Conservation (phyloP, 2,888 invertebrate genomes). For the Xylophagus ater region DNA sequence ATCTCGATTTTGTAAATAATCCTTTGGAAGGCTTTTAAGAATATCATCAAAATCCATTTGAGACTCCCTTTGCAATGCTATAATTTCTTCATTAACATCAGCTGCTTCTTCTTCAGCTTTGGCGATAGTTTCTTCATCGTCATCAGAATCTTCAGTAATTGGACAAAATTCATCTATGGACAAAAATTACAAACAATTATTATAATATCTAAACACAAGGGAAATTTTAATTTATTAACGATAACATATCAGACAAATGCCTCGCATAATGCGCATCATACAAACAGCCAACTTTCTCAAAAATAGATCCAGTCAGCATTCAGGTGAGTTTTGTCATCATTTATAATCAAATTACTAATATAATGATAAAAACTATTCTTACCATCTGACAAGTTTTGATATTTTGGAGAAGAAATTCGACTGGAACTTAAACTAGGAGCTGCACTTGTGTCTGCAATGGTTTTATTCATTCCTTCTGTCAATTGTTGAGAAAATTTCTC, state of each 20-base stretch:
- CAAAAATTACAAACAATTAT: background rate
- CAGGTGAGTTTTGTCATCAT: constrained; percentile 34
- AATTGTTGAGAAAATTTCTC: constrained; percentile 91
- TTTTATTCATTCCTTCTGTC: constrained; percentile 72
- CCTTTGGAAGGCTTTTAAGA: constrained; percentile 65
- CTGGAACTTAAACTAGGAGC: constrained; percentile 42
- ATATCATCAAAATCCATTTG: constrained; percentile 81
- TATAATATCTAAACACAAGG: background rate
- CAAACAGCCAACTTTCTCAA: constrained; percentile 24
- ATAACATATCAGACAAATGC: constrained; percentile 39
- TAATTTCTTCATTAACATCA: constrained; percentile 61
- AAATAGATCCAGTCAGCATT: constrained; percentile 33
- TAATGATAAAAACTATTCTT: too few relatives aligned
- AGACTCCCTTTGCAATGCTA: constrained; percentile 77
- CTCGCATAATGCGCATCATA: constrained; percentile 36
- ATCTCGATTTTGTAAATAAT: constrained; percentile 61
- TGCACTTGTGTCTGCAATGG: constrained; percentile 28
- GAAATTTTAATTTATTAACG: too few relatives aligned
- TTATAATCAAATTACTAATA: constrained; percentile 7
- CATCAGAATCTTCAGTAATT: constrained; percentile 58
- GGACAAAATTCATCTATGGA: constrained; percentile 73
- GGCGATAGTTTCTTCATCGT: constrained; percentile 91
- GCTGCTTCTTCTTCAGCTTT: constrained; percentile 62
- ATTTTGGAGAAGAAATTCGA: constrained; percentile 39
- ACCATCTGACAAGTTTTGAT: constrained; percentile 43